phyloP scores from a whole-genome alignment of 2,797 vertebrate species.

The Gallirallus australis region DNA sequence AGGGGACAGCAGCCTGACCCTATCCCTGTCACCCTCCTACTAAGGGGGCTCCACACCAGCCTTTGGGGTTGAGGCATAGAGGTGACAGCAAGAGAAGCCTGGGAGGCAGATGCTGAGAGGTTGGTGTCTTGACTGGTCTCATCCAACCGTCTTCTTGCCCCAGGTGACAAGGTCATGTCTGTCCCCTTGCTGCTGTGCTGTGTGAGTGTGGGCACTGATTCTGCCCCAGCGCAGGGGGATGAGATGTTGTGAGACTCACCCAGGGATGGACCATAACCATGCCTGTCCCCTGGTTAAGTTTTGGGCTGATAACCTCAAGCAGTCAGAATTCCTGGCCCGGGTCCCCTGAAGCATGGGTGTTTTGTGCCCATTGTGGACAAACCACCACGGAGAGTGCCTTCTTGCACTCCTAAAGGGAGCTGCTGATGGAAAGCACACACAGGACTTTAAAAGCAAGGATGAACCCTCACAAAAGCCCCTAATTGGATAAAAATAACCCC shows the following conservation, averaged over 20 bases:
- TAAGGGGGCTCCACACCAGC: not conserved
- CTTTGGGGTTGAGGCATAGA: not conserved
- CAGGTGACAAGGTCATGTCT: fast-evolving
- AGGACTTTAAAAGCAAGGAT: not conserved
- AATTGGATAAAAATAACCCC: not conserved
- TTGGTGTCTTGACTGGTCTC: not conserved
- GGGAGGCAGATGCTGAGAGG: not conserved
- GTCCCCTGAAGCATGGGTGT: not conserved
- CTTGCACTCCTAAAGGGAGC: not conserved
- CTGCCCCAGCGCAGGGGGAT: fast-evolving
- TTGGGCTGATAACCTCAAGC: not conserved
- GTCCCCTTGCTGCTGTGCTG: not conserved
- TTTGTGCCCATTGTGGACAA: not conserved
- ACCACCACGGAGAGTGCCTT: fast-evolving
- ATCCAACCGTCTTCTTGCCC: not conserved
- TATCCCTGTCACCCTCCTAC: not conserved
- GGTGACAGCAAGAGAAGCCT: not conserved
- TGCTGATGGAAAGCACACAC: not conserved
- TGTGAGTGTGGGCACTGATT: not conserved
- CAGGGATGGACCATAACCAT: not conserved
- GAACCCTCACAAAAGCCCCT: not conserved
- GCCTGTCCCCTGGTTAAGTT: not conserved
- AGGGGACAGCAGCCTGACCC: not conserved
- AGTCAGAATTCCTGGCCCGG: not conserved
- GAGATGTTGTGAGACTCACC: not conserved